phyloP scores from a whole-genome alignment of 1,140 invertebrate genomes.

The Anagrus nilaparvatae region DNA sequence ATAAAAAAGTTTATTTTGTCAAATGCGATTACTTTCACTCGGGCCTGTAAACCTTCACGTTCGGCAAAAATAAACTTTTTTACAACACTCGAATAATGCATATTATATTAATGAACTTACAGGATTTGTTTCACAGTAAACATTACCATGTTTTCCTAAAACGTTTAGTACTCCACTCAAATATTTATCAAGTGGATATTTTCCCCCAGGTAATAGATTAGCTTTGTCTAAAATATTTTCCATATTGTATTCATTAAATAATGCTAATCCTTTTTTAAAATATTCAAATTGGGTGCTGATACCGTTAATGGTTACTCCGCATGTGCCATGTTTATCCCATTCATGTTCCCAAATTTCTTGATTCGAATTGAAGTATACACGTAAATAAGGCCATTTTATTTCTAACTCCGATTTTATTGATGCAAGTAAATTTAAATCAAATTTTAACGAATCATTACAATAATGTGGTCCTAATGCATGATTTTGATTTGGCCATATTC shows the following conservation, averaged over 20 bases:
- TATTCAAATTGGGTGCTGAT: slow-evolving; percentile 62
- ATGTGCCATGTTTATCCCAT: slow-evolving; percentile 79
- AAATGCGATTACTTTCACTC: too few relatives aligned
- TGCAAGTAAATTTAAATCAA: slow-evolving; percentile 48
- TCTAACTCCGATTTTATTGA: slow-evolving; percentile 51
- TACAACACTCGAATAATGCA: too few relatives aligned
- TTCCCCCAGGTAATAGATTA: slow-evolving; percentile 48
- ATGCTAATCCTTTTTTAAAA: slow-evolving; percentile 56
- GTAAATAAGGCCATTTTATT: slow-evolving; percentile 57
- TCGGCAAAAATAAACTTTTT: too few relatives aligned
- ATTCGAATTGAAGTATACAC: too few relatives aligned
- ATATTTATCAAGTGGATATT: slow-evolving; percentile 47
- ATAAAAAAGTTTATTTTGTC: too few relatives aligned
- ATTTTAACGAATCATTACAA: slow-evolving; percentile 57
- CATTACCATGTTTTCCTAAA: slow-evolving; percentile 20
- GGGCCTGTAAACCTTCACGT: too few relatives aligned
- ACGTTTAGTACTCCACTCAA: slow-evolving; percentile 43
- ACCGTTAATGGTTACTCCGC: slow-evolving; percentile 50
- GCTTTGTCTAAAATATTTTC: slow-evolving; percentile 45
- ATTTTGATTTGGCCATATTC: slow-evolving; percentile 70
- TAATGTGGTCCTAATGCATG: slow-evolving; percentile 55
- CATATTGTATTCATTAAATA: slow-evolving; percentile 55
- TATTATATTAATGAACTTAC: too few relatives aligned
- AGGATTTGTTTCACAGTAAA: slow-evolving; percentile 24
- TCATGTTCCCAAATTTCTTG: slow-evolving; percentile 71